Base-by-base conservation (phyloP, 2,797 vertebrate species). In the Micromesistius poutassou region DNA sequence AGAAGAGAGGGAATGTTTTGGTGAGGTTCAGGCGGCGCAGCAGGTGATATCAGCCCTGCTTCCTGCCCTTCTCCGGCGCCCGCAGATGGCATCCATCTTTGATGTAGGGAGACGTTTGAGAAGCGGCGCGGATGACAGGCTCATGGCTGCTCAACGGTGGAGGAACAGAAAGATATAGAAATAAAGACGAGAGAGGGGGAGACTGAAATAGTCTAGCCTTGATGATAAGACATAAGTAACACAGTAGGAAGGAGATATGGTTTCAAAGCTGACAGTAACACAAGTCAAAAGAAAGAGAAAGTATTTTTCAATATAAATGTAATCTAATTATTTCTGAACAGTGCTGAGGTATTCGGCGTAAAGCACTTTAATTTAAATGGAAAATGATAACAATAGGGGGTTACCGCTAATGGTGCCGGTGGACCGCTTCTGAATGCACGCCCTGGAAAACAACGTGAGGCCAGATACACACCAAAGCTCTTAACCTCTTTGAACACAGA, bases 1-100 rank as follows among this genome's bases (percentile, higher is more conserved):
- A 84, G n/a, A 78, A 78, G 74, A 86, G 75, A 76, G 84, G 78
- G 82, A 78, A 72, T 30, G 77, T 82, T 25, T 25, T 10, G 28
- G n/a, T 9, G 66, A 12, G 66, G 9, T 25, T 40, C 66, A 77
- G 85, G 84, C 85, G 72, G 46, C 46, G 46, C 46, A 50, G 46
- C 46, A 50, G 46, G 46, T 50, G 46, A 50, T 50, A 50, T 16
- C 4, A 83, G 87, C 74, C 79, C 68, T 9, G 82, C 78, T 73
- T 75, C 71, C 87, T 87, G 85, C 35, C 4, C 79, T 76, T 78
- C 78, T 42, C 71, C 83, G 76, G 76, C 81, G 76, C 78, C 80
- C 35, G 80, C 79, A 81, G 82, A 87, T 81, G 75, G 77, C 79
- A 87, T 80, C 88, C 80, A 88, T 89, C 79, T 84, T 38, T 22